Evolutionary conservation across 2,797 vertebrate species (phyloP).

Genomic region (Benthosema pterotum): DNA sequence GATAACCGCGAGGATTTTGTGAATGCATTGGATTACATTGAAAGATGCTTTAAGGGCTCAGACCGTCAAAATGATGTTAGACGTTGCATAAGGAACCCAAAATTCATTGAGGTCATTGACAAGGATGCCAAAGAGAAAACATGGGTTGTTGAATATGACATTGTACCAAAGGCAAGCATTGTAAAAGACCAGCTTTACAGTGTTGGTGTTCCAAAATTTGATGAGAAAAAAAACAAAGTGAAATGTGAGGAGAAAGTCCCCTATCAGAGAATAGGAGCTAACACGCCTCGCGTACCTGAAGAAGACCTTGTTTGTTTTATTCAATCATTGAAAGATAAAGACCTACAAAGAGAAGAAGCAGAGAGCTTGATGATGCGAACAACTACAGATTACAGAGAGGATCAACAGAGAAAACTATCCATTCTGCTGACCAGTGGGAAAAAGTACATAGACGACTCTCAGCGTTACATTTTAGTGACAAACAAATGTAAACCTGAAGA

Average conservation of each 20-base stretch:
- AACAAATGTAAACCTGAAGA: conserved; percentile 62
- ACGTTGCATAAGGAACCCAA: conserved; percentile 67
- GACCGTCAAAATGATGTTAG: conserved; percentile 51
- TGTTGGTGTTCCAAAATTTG: conserved; percentile 68
- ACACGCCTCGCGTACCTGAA: conserved; percentile 46
- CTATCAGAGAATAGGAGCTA: conserved; percentile 70
- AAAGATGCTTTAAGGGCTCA: conserved; percentile 55
- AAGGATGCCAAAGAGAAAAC: conserved; percentile 52
- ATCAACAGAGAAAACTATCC: conserved; percentile 47
- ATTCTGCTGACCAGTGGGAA: conserved; percentile 64
- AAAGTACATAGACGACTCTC: conserved; percentile 66
- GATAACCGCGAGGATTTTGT: conserved; percentile 48
- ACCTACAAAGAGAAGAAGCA: conserved; percentile 66
- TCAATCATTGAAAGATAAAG: conserved; percentile 57
- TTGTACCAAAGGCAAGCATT: conserved; percentile 59
- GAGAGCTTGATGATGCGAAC: conserved; percentile 47
- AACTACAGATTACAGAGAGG: background rate
- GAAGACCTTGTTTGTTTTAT: conserved; percentile 51
- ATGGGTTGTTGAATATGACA: conserved; percentile 79
- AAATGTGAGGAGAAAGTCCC: conserved; percentile 34
- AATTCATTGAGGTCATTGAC: conserved; percentile 75
- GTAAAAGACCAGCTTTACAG: conserved; percentile 60
- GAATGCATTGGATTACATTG: conserved; percentile 67
- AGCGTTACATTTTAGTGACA: conserved; percentile 73
- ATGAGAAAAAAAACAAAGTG: conserved; percentile 43